Base-by-base conservation (phyloP, 1,140 invertebrate species). In the Coelopa frigida region DNA sequence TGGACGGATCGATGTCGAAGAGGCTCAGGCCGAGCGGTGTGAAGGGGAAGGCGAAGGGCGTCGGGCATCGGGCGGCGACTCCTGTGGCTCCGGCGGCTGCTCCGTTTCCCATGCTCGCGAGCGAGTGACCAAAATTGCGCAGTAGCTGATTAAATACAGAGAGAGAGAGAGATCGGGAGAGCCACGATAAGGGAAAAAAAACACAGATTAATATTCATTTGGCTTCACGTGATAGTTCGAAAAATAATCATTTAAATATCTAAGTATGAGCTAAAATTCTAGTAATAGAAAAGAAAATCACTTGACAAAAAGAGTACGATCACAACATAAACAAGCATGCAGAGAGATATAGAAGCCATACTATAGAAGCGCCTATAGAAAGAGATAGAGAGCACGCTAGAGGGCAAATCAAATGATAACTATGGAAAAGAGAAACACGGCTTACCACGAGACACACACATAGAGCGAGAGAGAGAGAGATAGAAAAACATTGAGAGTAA, bases 1-100 rank as follows among this genome's bases (percentile, higher is more conserved):
- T 63, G 67, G 64, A 69, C 61, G 67, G 66, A 70, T 69, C 67
- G 18, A 67, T 60, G 52, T 70, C 67, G 50, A 69, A 69, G 38
- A 68, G 52, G 54, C 61, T 61, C 45, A 70, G 45, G 14, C 66
- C 65, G 39, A 68, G 51, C 8, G 67, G 62, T 42, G 61, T 60
- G 27, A 69, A 68, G n/a, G 67, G 66, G 42, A 69, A 66, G 44
- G 61, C 56, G 37, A 69, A 69, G 21, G 66, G 65, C 8, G 62
- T 61, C 15, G 62, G 65, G 42, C 65, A 68, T 11, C 62, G 57
- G 11, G 38, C 20, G 3, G 51, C 35, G 23, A 41, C 33, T 7
- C 23, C 12, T 26, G 58, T 55, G 39, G 54, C 46, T 29, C 55
- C 39, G 51, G 56, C 53, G 11, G 57, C 56, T 47, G 51, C 50